phyloP scores from a whole-genome alignment of 2,888 invertebrate species.

The Onthophagus sagittarius region DNA sequence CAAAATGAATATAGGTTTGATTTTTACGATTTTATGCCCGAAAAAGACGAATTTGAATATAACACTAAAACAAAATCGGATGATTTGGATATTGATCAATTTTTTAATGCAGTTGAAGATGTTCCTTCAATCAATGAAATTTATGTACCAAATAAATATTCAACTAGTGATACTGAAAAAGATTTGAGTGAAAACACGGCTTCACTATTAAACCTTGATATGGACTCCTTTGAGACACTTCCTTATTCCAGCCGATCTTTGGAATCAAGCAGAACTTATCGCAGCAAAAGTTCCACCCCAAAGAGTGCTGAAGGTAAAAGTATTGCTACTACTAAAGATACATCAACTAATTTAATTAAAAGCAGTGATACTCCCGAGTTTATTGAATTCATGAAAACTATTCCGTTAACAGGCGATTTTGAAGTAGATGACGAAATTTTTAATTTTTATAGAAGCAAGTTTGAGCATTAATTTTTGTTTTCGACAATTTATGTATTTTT shows the following conservation, averaged over 20 bases:
- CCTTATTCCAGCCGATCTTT: background rate
- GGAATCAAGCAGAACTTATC: background rate
- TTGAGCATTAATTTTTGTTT: slow-evolving; percentile 22
- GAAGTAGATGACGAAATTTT: slow-evolving; percentile 53
- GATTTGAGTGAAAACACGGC: background rate
- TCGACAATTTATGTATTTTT: background rate
- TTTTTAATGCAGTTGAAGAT: background rate
- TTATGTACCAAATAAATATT: no score
- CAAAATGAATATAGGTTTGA: background rate
- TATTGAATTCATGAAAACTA: slow-evolving; percentile 40
- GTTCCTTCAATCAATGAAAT: background rate
- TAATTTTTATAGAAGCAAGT: slow-evolving; percentile 47
- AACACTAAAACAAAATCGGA: background rate
- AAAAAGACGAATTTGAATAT: background rate
- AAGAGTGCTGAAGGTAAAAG: background rate
- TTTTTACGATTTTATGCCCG: background rate
- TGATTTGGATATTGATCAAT: background rate
- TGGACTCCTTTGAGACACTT: background rate
- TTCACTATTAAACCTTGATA: background rate
- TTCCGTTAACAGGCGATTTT: slow-evolving; percentile 51
- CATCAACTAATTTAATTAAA: background rate
- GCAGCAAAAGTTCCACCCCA: background rate
- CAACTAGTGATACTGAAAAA: background rate
- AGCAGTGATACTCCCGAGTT: slow-evolving; percentile 33
- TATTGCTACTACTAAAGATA: background rate